Base-by-base conservation (phyloP, 2,113 vertebrate species). In the Atrichornis clamosus region DNA sequence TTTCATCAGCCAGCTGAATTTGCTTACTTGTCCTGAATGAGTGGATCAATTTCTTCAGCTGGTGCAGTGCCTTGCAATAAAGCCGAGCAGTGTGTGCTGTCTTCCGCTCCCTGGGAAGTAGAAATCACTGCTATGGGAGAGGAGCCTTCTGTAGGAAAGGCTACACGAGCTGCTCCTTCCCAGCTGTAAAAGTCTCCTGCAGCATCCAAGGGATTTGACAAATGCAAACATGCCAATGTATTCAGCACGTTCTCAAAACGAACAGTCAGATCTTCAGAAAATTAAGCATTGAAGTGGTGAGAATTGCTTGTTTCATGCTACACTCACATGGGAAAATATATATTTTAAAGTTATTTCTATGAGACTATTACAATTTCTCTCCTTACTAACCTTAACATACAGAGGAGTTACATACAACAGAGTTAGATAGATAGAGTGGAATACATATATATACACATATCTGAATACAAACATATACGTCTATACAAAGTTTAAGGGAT, bases 11-110 rank as follows among this genome's bases (percentile, higher is more conserved):
- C 80, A 97, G 90, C 82, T 95, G 95, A 95, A 96, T 97, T 91
- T 96, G 68, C 55, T 97, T 97, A 88, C 82, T 96, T 96, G 92
- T 96, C 94, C 83, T 94, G 95, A 96, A 97, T 96, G 82, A 97
- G 95, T 85, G 79, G 95, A 94, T 96, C 75, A 91, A 97, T 97
- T 98, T 90, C 90, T 95, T 94, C 94, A 94, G 94, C 93, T 93
- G 87, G 78, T 95, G 80, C 84, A 84, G 59, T 68, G 83, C 86
- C 55, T 85, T 42, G 19, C 83, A 96, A 97, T 97, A 95, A 97
- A 96, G 95, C 90, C 76, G 12, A 96, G 93, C 77, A 94, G 77
- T 94, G 85, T 97, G 88, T 95, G 65, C 50, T 1, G 80, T 84
- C 96, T 96, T 90, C 89, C 96, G 96, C 84, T 96, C 90, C 80